Conservation (phyloP, 64 coral and sea anemone genomes). For the Exaiptasia diaphana region DNA sequence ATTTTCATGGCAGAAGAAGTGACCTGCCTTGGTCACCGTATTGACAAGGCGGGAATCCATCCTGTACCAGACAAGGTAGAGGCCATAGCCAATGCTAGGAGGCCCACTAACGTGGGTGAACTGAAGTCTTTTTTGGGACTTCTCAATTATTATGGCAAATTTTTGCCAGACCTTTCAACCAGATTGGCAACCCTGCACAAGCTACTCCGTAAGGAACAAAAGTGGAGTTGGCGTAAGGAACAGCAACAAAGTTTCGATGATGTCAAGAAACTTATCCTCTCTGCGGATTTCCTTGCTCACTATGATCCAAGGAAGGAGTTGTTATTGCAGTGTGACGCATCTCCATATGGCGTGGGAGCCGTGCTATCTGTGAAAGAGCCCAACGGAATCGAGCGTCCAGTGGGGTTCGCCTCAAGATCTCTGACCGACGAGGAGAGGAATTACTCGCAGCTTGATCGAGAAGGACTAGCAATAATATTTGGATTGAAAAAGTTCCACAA, state of each 20-base stretch:
- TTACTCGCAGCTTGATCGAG: conserved; percentile 9
- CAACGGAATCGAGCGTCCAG: neutral
- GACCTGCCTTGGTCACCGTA: neutral
- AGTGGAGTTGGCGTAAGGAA: conserved; percentile 3
- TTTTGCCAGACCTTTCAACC: conserved; percentile 12
- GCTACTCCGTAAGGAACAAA: neutral
- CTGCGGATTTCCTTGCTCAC: conserved; percentile 9
- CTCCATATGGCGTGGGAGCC: neutral
- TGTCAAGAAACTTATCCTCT: neutral
- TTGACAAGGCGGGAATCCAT: conserved; percentile 20
- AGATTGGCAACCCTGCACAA: neutral
- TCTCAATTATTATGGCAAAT: conserved; percentile 16
- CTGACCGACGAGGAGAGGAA: neutral
- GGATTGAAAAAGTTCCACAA: conserved; percentile 28
- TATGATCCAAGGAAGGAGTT: conserved; percentile 16
- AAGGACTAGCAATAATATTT: neutral
- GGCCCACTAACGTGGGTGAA: conserved; percentile 9
- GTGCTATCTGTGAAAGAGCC: neutral
- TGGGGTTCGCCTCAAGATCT: conserved; percentile 6
- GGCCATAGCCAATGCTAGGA: neutral
- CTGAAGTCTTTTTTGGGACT: neutral
- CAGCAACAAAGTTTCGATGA: conserved; percentile 5
- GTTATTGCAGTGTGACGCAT: conserved; percentile 3
- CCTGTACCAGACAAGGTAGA: conserved; percentile 6
- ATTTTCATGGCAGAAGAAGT: neutral